Evolutionary conservation across 2,797 vertebrate genomes (phyloP).

Genomic region (Coracias cyanogaster): DNA sequence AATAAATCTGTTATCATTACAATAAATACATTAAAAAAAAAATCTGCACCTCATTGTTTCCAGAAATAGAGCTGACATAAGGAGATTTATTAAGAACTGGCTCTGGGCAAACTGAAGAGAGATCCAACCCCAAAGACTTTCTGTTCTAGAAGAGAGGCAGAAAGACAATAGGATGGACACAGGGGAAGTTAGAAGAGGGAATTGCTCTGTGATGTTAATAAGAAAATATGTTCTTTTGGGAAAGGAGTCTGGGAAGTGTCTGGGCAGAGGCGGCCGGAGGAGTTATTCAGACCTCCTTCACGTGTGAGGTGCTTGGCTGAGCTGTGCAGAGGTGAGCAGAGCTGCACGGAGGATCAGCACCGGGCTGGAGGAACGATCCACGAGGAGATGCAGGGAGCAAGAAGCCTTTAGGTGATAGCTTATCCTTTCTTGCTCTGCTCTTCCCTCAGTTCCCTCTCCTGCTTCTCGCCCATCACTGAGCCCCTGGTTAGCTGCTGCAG

Average conservation of each 20-base stretch:
- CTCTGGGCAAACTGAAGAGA: background rate
- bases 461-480: background rate
- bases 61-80: slow-evolving; percentile 23
- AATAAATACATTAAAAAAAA: background rate
- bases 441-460: background rate
- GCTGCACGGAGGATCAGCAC: background rate
- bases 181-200: background rate
- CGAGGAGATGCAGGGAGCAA: background rate
- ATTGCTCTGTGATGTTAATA: background rate
- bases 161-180: slow-evolving; percentile 35
- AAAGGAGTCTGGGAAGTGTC: background rate
- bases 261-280: background rate
- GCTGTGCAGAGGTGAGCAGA: background rate
- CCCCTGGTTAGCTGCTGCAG: background rate
- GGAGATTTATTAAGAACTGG: slow-evolving; percentile 6
- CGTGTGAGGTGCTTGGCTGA: background rate
- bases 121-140: background rate
- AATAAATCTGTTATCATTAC: slow-evolving; percentile 43
- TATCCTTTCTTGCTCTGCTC: background rate
- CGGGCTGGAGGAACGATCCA: background rate
- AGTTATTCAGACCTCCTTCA: background rate
- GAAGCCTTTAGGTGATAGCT: fast-evolving
- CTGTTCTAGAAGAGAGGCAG: background rate
- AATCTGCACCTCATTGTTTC: slow-evolving; percentile 34
- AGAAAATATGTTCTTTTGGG: background rate